Evolutionary conservation across 1,140 invertebrate species (phyloP), one percentile per base, ranked within the genome.

Genomic region (Zaprionus ghesquierei): DNA sequence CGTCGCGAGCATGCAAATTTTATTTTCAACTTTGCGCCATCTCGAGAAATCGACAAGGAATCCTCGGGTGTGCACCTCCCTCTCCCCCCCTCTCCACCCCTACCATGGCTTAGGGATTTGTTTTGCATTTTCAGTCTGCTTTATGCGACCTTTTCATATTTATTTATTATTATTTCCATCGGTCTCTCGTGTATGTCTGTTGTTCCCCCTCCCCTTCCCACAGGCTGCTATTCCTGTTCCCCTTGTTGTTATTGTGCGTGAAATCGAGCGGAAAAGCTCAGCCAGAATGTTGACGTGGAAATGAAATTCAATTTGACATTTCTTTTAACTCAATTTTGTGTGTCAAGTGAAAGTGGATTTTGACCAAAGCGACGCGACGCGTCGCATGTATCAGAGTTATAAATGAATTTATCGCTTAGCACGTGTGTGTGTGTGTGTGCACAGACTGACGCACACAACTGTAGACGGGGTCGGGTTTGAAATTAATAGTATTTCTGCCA

Each of bases 221-320:
- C 35, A 15, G n/a, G n/a, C n/a, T 18, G 2, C 13, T 5, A 2
- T 20, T 13, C n/a, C 29, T 25, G 29, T 31, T 35, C 20, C 44
- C 51, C 51, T 60, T 29, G 31, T 6, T 64, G 35, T 41, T 60
- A 12, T 61, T 76, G 60, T 79, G 66, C 73, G 81, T 68, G 77
- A 86, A 81, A 81, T 86, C 59, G 81, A 81, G 78, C 69, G 68
- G 55, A 74, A 81, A 86, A 78, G 50, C 71, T 70, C 56, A 8
- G 35, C 62, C 15, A 64, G 33, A 65, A 65, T 53, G 50, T 55
- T 54, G 72, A 75, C 66, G 80, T 65, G 35, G 35, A 84, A 84
- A 84, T 81, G 71, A 70, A 86, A 86, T 86, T 79, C 74, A 81
- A 86, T 86, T 86, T 86, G 78, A 70, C 75, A 86, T 76, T 86